Conservation (phyloP, 2,888 invertebrate species). For the Elegia similella region DNA sequence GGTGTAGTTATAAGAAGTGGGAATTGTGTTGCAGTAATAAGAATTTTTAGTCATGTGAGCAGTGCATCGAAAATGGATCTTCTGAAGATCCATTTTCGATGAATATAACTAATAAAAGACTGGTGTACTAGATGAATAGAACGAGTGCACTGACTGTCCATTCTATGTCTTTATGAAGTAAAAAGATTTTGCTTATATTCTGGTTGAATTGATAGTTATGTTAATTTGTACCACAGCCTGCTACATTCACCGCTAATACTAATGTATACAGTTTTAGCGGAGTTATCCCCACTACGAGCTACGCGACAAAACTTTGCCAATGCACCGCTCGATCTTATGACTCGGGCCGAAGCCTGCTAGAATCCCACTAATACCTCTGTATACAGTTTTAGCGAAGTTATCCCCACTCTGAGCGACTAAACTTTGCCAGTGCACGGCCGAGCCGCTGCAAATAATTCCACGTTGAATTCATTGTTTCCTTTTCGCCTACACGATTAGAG, state of each 20-base stretch:
- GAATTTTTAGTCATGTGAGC: no score
- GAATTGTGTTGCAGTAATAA: no score
- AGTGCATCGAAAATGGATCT: no score
- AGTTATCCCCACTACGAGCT: conserved; percentile 33
- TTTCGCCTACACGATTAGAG: not conserved
- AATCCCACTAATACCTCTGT: conserved; percentile 38
- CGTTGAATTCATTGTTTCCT: conserved; percentile 3
- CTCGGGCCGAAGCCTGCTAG: not conserved
- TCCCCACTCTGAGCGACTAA: conserved; percentile 21
- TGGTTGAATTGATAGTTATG: no score
- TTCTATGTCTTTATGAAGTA: no score
- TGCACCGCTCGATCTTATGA: not conserved
- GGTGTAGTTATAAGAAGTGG: no score
- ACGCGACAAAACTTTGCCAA: conserved; percentile 8
- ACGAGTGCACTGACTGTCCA: no score
- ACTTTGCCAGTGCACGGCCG: conserved; percentile 2
- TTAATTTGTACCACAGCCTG: not conserved
- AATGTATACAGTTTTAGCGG: conserved; percentile 38
- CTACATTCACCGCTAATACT: conserved; percentile 33
- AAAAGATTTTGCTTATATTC: no score
- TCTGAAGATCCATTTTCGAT: no score
- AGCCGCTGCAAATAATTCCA: not conserved
- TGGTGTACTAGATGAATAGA: no score
- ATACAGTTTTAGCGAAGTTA: conserved; percentile 38
- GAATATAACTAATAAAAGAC: no score